Evolutionary conservation across 2,888 invertebrate genomes (phyloP).

Genomic region (Nymphalis c-album): DNA sequence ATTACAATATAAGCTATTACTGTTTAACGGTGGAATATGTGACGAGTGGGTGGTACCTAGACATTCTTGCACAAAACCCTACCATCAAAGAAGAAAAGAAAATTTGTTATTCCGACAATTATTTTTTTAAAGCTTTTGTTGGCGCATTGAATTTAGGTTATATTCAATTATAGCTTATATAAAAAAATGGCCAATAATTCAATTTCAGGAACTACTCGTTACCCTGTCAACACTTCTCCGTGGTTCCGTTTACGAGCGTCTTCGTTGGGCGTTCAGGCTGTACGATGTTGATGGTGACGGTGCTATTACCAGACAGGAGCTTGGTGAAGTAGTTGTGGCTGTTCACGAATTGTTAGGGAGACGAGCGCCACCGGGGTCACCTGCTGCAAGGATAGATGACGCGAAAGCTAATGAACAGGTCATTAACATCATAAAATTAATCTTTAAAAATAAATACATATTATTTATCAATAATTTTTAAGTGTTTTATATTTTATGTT

Average conservation of each 20-base stretch:
- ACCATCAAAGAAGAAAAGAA: too few relatives aligned
- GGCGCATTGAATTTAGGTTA: not conserved
- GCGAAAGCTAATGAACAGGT: conserved; percentile 92
- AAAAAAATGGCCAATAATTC: not conserved
- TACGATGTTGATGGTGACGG: conserved; percentile 99
- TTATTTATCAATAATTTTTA: too few relatives aligned
- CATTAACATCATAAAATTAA: not conserved
- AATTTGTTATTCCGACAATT: too few relatives aligned
- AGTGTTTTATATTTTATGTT: too few relatives aligned
- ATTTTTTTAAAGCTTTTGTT: too few relatives aligned
- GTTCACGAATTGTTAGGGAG: conserved; percentile 95
- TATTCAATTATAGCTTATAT: not conserved
- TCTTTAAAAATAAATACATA: too few relatives aligned
- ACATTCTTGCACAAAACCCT: too few relatives aligned
- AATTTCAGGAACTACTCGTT: conserved; percentile 92
- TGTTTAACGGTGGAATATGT: too few relatives aligned
- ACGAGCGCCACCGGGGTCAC: conserved; percentile 84
- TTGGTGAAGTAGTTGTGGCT: conserved; percentile 89
- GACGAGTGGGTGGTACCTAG: too few relatives aligned
- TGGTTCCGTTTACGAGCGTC: conserved; percentile 95
- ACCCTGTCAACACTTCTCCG: conserved; percentile 95
- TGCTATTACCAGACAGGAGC: conserved; percentile 95
- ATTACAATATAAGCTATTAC: too few relatives aligned
- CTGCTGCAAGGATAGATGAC: conserved; percentile 86
- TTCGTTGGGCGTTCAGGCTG: conserved; percentile 97